phyloP scores from a whole-genome alignment of 2,888 invertebrate genomes.

The Podotricha telesiphe region DNA sequence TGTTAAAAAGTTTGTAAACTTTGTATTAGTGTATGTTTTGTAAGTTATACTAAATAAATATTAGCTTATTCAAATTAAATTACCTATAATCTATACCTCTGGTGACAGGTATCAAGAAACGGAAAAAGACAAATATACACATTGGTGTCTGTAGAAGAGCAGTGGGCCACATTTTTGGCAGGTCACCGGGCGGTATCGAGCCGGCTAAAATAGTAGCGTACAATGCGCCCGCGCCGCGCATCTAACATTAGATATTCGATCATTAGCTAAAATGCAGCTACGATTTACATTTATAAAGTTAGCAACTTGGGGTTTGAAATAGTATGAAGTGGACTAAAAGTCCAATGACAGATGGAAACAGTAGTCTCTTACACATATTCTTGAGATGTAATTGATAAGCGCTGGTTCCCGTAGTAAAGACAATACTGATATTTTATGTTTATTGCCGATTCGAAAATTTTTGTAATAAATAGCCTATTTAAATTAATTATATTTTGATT shows the following conservation, averaged over 20 bases:
- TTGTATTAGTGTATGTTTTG: no score
- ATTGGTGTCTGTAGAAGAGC: conserved; percentile 60
- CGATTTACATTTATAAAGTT: not conserved
- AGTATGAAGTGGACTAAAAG: not conserved
- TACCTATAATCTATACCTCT: not conserved
- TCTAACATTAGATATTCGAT: conserved; percentile 40
- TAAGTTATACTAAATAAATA: no score
- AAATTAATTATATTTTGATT: no score
- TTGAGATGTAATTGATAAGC: no score
- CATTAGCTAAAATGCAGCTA: conserved; percentile 22
- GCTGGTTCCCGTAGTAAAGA: no score
- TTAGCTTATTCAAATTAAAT: no score
- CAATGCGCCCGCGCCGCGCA: conserved; percentile 38
- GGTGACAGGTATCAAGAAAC: conserved; percentile 32
- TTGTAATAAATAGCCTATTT: no score
- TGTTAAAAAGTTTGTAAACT: no score
- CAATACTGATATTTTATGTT: no score
- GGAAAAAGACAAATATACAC: conserved; percentile 39
- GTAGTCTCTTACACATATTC: no score
- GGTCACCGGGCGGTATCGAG: conserved; percentile 58
- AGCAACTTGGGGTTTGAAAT: not conserved
- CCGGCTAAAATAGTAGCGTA: conserved; percentile 46
- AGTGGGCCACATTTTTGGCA: conserved; percentile 78
- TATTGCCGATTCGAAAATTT: no score
- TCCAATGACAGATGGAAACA: no score